phyloP scores from a whole-genome alignment of 2,797 vertebrate genomes.

The Eulemur coronatus region DNA sequence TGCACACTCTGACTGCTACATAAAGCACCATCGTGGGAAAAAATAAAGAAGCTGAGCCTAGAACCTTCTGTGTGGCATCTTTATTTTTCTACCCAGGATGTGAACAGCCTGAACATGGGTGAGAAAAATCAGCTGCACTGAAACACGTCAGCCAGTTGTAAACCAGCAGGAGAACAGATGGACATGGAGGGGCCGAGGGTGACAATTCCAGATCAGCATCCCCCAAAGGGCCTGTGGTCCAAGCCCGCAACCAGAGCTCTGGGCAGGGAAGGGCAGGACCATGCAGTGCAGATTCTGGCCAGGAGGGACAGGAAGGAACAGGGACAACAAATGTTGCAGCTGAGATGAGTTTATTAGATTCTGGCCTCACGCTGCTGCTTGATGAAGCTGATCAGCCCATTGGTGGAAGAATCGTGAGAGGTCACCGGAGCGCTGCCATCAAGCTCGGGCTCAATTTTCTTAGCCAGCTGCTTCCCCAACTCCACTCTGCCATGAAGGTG shows the following conservation, averaged over 20 bases:
- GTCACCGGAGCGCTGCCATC: conserved; percentile 89
- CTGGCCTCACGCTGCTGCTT: conserved; percentile 91
- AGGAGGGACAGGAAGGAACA: neutral
- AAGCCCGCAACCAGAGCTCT: neutral
- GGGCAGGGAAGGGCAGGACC: conserved; percentile 1
- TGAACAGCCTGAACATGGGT: neutral
- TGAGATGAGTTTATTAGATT: conserved; percentile 85
- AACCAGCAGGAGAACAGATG: neutral
- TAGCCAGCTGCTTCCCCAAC: conserved; percentile 97
- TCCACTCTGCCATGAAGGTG: conserved; percentile 89
- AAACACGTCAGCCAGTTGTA: neutral
- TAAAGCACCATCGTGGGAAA: neutral
- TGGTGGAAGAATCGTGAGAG: conserved; percentile 96
- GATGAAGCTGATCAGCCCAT: conserved; percentile 96
- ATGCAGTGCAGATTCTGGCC: neutral
- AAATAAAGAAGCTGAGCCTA: neutral
- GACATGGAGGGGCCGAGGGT: neutral
- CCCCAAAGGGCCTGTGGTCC: neutral
- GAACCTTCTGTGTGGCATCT: conserved; percentile 22
- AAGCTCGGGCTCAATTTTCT: conserved; percentile 97
- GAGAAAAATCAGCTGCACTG: neutral
- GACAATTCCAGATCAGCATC: neutral
- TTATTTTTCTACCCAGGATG: conserved; percentile 68
- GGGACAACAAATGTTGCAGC: conserved; percentile 40
- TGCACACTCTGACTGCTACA: rapidly evolving